Conservation (phyloP, 1,140 invertebrate species). For the Papilio machaon region DNA sequence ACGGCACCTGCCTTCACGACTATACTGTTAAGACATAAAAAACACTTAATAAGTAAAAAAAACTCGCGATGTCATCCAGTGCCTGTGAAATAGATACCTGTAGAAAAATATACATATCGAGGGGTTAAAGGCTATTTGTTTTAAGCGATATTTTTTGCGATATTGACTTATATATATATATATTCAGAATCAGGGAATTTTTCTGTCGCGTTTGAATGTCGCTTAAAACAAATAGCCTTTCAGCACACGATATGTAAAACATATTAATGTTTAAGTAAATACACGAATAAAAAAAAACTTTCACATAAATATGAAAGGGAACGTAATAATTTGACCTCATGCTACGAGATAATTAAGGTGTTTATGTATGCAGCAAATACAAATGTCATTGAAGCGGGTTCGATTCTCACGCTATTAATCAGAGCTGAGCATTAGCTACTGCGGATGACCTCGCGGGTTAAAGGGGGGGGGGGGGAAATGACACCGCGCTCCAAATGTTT, state of each 20-base stretch:
- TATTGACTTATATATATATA: too few relatives aligned
- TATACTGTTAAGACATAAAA: not conserved
- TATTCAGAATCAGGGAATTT: too few relatives aligned
- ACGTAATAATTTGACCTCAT: not conserved
- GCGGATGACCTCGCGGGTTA: not conserved
- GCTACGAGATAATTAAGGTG: not conserved
- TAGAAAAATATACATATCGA: not conserved
- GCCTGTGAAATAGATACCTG: not conserved
- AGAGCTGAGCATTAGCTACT: not conserved
- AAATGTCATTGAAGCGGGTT: not conserved
- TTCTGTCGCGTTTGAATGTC: too few relatives aligned
- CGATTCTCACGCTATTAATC: not conserved
- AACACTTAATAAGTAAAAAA: not conserved
- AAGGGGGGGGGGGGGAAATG: not conserved
- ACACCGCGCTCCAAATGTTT: not conserved
- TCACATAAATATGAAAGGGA: not conserved
- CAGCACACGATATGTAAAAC: too few relatives aligned
- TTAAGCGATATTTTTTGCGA: too few relatives aligned
- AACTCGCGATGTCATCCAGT: not conserved
- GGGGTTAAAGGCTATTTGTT: too few relatives aligned
- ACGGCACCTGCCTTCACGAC: not conserved
- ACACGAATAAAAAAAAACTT: not conserved
- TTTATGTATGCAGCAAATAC: conserved; percentile 9
- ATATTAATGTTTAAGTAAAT: too few relatives aligned
- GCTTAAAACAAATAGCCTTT: too few relatives aligned